Evolutionary conservation across 2,113 vertebrate genomes (phyloP).

Genomic region (Hiodon tergisus): DNA sequence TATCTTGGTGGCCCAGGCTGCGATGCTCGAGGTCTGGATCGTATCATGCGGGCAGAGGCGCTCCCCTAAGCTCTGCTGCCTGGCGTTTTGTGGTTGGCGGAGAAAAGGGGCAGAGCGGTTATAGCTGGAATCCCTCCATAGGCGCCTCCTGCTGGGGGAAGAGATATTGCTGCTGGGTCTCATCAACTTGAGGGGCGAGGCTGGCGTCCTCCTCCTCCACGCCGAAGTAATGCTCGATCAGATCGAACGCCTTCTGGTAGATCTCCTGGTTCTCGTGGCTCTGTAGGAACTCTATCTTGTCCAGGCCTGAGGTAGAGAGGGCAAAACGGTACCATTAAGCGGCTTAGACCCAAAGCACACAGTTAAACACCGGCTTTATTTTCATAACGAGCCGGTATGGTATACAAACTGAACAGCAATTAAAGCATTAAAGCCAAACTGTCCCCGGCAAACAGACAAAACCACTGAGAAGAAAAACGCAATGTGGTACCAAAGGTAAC

Average conservation of each 20-base stretch:
- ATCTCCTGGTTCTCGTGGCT: slow-evolving; percentile 98
- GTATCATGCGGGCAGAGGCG: background rate
- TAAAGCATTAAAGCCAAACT: too few relatives aligned
- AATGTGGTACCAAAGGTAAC: too few relatives aligned
- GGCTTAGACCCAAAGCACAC: background rate
- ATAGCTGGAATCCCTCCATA: slow-evolving; percentile 98
- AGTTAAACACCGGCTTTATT: background rate
- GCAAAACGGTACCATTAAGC: background rate
- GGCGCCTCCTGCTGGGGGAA: slow-evolving; percentile 92
- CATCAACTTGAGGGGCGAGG: slow-evolving; percentile 87
- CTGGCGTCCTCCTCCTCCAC: slow-evolving; percentile 83
- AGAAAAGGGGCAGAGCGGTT: slow-evolving; percentile 42
- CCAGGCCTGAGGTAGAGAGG: slow-evolving; percentile 66
- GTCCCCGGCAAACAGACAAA: too few relatives aligned
- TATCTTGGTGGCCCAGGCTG: background rate
- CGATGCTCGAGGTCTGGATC: background rate
- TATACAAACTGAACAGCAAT: too few relatives aligned
- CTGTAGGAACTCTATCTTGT: slow-evolving; percentile 98
- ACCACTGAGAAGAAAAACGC: too few relatives aligned
- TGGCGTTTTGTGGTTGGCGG: background rate
- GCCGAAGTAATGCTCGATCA: slow-evolving; percentile 97
- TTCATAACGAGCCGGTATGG: too few relatives aligned
- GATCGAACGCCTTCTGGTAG: slow-evolving; percentile 96
- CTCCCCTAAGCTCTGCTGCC: background rate
- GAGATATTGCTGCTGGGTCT: slow-evolving; percentile 92